Evolutionary conservation across 2,113 vertebrate genomes (phyloP).

Genomic region (Xerus inauris): DNA sequence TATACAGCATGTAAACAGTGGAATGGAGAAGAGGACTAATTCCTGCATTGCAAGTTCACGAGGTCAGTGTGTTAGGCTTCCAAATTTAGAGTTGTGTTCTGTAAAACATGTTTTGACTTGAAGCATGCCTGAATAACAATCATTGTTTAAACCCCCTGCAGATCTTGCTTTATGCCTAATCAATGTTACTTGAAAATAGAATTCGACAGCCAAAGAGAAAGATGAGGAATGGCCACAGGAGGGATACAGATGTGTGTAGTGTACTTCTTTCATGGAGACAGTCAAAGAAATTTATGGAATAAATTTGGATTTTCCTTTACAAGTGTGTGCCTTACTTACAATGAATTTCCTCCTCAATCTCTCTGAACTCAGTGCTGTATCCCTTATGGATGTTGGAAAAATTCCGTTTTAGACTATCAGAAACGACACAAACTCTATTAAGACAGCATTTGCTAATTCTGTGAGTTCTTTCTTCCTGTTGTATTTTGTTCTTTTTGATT

Average conservation of each 20-base stretch:
- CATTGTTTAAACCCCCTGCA: constrained; percentile 31
- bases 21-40: constrained; percentile 9
- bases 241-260: not conserved
- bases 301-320: not conserved
- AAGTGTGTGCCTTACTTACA: not conserved
- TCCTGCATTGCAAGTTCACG: not conserved
- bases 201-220: constrained; percentile 13
- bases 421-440: not conserved
- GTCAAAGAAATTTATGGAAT: not conserved
- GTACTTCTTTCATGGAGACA: not conserved
- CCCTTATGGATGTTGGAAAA: not conserved
- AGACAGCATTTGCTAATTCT: not conserved
- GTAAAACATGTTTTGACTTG: constrained; percentile 59
- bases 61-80: not conserved
- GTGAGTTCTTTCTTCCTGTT: not conserved
- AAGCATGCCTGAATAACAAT: constrained; percentile 49
- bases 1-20: not conserved
- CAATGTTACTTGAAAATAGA: constrained; percentile 18
- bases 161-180: constrained; percentile 21
- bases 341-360: not conserved
- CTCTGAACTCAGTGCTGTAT: not conserved
- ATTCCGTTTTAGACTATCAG: not conserved
- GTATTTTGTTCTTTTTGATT: not conserved
- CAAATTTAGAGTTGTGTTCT: not conserved
- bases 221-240: not conserved